Evolutionary conservation across 2,113 vertebrate species (phyloP).

Genomic region (Ceratotherium simum): DNA sequence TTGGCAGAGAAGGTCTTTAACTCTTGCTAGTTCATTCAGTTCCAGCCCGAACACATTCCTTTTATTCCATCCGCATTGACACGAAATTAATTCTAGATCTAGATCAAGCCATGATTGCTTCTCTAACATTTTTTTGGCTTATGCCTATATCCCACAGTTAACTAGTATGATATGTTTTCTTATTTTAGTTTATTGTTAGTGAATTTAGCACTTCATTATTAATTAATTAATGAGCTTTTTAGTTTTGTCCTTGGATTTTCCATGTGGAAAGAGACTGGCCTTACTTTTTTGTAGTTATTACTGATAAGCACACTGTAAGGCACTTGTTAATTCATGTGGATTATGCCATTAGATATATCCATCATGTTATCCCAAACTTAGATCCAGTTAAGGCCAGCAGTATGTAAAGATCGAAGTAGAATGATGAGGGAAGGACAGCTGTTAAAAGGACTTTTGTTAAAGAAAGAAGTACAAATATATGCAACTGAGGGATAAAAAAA

Average conservation of each 20-base stretch:
- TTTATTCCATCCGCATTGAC: not conserved
- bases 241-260: not conserved
- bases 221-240: not conserved
- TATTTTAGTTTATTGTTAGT: not conserved
- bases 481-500: not conserved
- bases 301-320: not conserved
- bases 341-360: not conserved
- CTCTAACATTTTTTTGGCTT: not conserved
- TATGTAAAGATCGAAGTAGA: not conserved
- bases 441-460: not conserved
- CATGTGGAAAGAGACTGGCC: not conserved
- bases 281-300: not conserved
- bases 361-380: not conserved
- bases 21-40: not conserved
- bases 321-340: not conserved
- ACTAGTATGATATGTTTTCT: not conserved
- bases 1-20: slow-evolving; percentile 23
- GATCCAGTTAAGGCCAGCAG: not conserved
- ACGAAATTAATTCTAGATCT: not conserved
- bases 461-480: not conserved
- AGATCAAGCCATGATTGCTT: not conserved
- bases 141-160: not conserved
- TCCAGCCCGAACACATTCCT: not conserved
- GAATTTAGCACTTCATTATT: not conserved
- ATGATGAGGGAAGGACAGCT: not conserved